Conservation (phyloP, 2,113 vertebrate genomes). For the Lepidothrix coronata region DNA sequence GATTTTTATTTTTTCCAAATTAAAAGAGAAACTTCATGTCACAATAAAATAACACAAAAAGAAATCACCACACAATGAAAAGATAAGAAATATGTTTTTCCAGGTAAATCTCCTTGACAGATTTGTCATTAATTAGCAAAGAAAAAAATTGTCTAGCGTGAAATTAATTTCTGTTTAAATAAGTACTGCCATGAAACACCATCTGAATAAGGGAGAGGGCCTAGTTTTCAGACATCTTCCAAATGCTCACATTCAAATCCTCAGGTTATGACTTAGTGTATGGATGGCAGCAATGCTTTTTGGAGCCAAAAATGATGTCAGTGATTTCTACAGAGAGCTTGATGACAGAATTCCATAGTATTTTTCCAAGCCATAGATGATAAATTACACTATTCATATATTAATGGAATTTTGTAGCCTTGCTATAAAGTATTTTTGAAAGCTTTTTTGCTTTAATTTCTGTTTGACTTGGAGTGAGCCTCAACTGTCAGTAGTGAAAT, state of each 20-base stretch:
- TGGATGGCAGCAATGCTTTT: neutral
- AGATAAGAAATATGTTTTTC: neutral
- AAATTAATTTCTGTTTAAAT: neutral
- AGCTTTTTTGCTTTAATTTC: conserved; percentile 32
- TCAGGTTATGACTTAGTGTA: neutral
- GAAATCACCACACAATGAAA: neutral
- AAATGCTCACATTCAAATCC: neutral
- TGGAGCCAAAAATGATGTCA: neutral
- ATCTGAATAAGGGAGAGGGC: neutral
- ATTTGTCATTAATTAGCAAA: neutral
- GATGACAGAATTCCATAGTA: neutral
- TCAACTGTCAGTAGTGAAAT: neutral
- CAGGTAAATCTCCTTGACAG: neutral
- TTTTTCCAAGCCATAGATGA: neutral
- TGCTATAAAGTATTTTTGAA: neutral
- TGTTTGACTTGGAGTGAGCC: conserved; percentile 11
- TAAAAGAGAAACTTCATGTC: neutral
- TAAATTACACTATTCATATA: neutral
- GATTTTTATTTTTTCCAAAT: neutral
- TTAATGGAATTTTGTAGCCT: neutral
- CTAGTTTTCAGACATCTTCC: neutral
- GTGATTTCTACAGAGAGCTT: neutral
- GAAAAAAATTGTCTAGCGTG: neutral
- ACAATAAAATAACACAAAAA: neutral
- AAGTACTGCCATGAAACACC: neutral